Evolutionary conservation across 2,113 vertebrate genomes (phyloP).

Genomic region (Cairina moschata): DNA sequence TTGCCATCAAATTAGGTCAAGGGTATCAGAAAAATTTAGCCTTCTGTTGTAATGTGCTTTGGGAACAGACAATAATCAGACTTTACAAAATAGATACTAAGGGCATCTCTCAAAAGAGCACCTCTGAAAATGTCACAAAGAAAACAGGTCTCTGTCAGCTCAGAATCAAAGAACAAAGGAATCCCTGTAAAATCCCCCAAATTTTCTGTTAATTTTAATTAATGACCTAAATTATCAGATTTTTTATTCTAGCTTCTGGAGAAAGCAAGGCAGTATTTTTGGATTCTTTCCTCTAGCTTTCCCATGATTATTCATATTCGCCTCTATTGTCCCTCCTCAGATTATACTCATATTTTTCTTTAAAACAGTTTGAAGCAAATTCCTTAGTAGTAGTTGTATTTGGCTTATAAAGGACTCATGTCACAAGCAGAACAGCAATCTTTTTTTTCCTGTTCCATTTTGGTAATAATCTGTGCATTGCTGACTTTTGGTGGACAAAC

Average conservation of each 20-base stretch:
- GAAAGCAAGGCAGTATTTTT: neutral
- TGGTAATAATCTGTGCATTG: neutral
- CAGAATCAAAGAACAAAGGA: neutral
- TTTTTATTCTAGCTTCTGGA: neutral
- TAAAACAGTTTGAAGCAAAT: neutral
- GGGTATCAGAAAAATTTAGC: neutral
- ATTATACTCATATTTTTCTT: neutral
- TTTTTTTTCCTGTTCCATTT: neutral
- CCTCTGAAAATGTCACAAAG: neutral
- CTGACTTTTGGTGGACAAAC: neutral
- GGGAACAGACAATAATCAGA: neutral
- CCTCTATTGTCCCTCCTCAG: neutral
- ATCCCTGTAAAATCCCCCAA: neutral
- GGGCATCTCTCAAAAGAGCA: neutral
- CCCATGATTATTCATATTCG: neutral
- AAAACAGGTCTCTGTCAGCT: neutral
- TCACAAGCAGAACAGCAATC: neutral
- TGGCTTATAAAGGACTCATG: neutral
- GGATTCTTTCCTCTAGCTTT: neutral
- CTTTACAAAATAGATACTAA: neutral
- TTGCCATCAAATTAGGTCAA: neutral
- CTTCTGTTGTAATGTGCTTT: neutral
- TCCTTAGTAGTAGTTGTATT: neutral
- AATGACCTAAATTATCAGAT: fast-evolving
- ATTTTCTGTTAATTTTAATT: neutral